Percentiles rank a stretch among this genome's conserved stretches.
Conservation (phyloP, 2,113 vertebrate species). For the Chiloscyllium plagiosum region DNA sequence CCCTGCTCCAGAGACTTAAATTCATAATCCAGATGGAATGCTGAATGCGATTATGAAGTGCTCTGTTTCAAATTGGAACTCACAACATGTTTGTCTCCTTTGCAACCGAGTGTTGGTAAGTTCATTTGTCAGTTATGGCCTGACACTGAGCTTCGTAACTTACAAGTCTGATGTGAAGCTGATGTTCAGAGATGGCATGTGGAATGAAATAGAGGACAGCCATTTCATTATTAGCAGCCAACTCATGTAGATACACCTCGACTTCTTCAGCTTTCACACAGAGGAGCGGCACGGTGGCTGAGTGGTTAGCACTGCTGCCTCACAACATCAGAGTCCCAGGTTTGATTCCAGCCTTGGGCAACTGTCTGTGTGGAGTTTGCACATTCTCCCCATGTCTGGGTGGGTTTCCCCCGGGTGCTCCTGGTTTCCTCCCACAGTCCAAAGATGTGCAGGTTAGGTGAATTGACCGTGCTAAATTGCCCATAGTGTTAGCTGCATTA, state of each 20-base stretch:
- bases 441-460: too few relatives aligned
- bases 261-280: background rate
- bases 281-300: background rate
- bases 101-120: background rate
- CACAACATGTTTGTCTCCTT: background rate
- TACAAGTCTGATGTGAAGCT: background rate
- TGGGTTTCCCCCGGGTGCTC: too few relatives aligned
- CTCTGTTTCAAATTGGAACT: background rate
- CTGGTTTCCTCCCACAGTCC: too few relatives aligned
- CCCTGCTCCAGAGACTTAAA: background rate
- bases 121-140: background rate
- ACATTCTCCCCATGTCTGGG: too few relatives aligned
- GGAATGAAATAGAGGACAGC: background rate
- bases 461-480: too few relatives aligned
- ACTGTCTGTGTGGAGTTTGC: too few relatives aligned
- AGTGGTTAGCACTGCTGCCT: too few relatives aligned
- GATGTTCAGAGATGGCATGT: background rate
- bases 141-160: background rate
- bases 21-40: background rate
- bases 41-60: background rate
- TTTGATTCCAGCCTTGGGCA: too few relatives aligned
- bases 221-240: background rate
- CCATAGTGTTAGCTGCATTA: too few relatives aligned
- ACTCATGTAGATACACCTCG: too few relatives aligned
- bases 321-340: too few relatives aligned